Conservation (phyloP, 2,888 invertebrate genomes). For the Dione juno region DNA sequence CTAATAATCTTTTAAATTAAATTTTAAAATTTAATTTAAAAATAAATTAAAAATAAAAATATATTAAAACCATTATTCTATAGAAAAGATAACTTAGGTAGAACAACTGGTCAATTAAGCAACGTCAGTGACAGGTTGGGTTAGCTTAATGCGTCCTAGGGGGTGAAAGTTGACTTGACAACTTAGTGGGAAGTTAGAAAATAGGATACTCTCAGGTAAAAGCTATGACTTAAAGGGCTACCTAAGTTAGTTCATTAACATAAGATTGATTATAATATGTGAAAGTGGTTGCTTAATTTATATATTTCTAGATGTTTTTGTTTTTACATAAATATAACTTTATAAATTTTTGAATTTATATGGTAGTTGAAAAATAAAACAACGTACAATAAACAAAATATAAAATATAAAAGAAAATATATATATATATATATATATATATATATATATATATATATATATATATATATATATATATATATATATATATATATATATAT, state of each 20-base stretch:
- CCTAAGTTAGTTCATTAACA: not conserved
- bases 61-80: not conserved
- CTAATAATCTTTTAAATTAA: no score
- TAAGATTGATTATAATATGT: not conserved
- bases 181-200: slow-evolving; percentile 19
- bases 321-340: not conserved
- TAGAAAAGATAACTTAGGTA: slow-evolving; percentile 1
- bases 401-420: no score
- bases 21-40: no score
- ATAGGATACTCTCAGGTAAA: slow-evolving; percentile 8
- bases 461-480: no score
- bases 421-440: no score
- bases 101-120: slow-evolving; percentile 8
- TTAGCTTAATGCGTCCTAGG: slow-evolving; percentile 25
- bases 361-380: no score
- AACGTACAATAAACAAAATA: no score
- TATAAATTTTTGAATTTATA: no score
- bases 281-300: not conserved
- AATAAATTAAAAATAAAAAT: no score
- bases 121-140: slow-evolving; percentile 19
- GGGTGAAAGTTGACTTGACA: slow-evolving; percentile 28
- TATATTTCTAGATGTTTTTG: not conserved
- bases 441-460: no score
- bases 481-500: no score
- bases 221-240: slow-evolving; percentile 8